Evolutionary conservation across 2,888 invertebrate species (phyloP).

Genomic region (Xestia rhomboidea): DNA sequence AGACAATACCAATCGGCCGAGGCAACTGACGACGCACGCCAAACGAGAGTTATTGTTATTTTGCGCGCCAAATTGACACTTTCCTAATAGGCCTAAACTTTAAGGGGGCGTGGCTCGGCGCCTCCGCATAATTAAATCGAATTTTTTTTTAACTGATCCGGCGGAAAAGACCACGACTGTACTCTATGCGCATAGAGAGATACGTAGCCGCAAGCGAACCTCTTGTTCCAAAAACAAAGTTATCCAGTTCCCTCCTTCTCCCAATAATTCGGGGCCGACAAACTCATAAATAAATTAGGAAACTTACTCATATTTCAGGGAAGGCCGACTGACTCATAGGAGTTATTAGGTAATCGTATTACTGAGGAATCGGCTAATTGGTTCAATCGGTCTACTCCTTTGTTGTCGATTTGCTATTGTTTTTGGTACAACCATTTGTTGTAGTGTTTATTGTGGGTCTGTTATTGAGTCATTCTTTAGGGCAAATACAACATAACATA

Average conservation of each 20-base stretch:
- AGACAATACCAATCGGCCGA: too few species aligned
- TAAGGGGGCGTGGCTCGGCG: too few species aligned
- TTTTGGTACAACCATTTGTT: background rate
- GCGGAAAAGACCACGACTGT: too few species aligned
- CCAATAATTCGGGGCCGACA: slow-evolving; percentile 12
- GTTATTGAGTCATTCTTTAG: background rate
- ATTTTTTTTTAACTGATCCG: too few species aligned
- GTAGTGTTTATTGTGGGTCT: background rate
- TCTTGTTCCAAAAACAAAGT: slow-evolving; percentile 27
- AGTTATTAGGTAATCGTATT: slow-evolving; percentile 51
- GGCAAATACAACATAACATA: too few species aligned
- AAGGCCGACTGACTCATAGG: slow-evolving; percentile 4
- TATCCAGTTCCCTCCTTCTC: slow-evolving; percentile 14
- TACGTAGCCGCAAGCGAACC: background rate
- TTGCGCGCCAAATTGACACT: too few species aligned
- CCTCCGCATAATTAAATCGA: too few species aligned
- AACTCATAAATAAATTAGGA: slow-evolving; percentile 56
- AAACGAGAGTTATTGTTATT: too few species aligned
- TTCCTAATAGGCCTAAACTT: too few species aligned
- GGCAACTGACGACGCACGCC: too few species aligned
- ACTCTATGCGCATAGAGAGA: background rate
- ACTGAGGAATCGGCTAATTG: slow-evolving; percentile 33
- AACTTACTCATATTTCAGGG: slow-evolving; percentile 46
- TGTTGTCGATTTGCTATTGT: slow-evolving; percentile 20
- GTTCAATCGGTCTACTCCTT: slow-evolving; percentile 4